A percentile compares a stretch with the other conserved stretches of the same genome.
phyloP scores from a whole-genome alignment of 2,113 vertebrate species.

The Siphamia tubifer region DNA sequence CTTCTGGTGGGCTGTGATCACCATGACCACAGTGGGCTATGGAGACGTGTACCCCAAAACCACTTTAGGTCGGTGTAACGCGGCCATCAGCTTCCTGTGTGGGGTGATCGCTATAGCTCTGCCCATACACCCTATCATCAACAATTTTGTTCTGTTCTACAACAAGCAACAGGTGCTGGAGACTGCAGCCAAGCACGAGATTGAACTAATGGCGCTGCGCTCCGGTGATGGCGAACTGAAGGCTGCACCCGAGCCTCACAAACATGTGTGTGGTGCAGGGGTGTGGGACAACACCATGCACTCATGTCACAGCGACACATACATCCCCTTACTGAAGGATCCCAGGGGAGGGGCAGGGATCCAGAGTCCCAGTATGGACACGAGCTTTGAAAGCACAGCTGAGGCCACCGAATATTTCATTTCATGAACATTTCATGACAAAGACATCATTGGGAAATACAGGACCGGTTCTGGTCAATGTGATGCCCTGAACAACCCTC shows the following conservation, averaged over 20 bases:
- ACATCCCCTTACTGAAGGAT: slow-evolving; percentile 85
- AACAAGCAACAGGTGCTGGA: slow-evolving; percentile 97
- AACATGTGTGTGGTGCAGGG: slow-evolving; percentile 40
- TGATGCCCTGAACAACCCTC: no score
- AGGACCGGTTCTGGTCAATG: no score
- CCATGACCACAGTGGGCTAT: slow-evolving; percentile 98
- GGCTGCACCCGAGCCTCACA: not conserved
- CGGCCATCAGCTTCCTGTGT: slow-evolving; percentile 96
- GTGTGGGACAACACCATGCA: slow-evolving; percentile 73
- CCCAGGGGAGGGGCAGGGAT: slow-evolving; percentile 82
- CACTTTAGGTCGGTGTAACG: slow-evolving; percentile 93
- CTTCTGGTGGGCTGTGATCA: slow-evolving; percentile 99
- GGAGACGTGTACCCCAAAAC: slow-evolving; percentile 98
- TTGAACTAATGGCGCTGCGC: slow-evolving; percentile 93
- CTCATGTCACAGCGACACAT: slow-evolving; percentile 85
- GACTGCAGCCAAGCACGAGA: slow-evolving; percentile 92
- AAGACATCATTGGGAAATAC: not conserved
- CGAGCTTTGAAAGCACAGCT: slow-evolving; percentile 61
- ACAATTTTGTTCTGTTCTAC: slow-evolving; percentile 97
- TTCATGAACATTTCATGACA: slow-evolving; percentile 32
- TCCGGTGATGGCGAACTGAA: slow-evolving; percentile 60
- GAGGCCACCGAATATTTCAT: slow-evolving; percentile 48
- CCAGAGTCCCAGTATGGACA: slow-evolving; percentile 50
- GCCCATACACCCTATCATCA: slow-evolving; percentile 98
- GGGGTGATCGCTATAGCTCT: slow-evolving; percentile 96